A percentile compares a stretch with the other conserved stretches of the same genome.
phyloP scores from a whole-genome alignment of 1,140 invertebrate genomes.

The Bombus confusus region DNA sequence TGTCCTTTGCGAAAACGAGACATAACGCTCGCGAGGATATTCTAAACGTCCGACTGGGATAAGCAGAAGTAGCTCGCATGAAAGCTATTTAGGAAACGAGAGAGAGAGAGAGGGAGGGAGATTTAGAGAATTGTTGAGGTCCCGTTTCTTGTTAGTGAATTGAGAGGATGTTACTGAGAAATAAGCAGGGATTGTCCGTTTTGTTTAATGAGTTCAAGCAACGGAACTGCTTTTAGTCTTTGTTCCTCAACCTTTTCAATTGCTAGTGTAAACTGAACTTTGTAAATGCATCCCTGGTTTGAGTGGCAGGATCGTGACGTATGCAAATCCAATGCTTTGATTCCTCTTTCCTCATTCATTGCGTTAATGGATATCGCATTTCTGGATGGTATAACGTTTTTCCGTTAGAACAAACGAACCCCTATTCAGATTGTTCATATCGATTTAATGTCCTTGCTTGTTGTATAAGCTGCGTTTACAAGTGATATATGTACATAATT shows the following conservation, averaged over 20 bases:
- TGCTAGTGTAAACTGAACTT: not conserved
- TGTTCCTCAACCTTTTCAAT: not conserved
- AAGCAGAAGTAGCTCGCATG: not conserved
- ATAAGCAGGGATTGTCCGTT: not conserved
- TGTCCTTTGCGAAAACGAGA: not conserved
- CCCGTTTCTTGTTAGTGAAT: not conserved
- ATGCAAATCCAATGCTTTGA: slow-evolving; percentile 13
- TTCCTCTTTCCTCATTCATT: not conserved
- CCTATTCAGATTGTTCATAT: not conserved
- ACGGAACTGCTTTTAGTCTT: not conserved
- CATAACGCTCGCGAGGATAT: not conserved
- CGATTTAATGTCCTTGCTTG: not conserved
- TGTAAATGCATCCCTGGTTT: not conserved
- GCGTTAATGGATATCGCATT: not conserved
- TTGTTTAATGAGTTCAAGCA: not conserved
- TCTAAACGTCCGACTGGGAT: not conserved
- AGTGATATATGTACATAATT: too few relatives aligned
- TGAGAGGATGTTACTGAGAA: not conserved
- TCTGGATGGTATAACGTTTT: not conserved
- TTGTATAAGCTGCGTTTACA: too few relatives aligned
- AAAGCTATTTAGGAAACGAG: not conserved
- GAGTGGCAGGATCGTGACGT: not conserved
- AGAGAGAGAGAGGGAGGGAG: not conserved
- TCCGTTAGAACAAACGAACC: not conserved
- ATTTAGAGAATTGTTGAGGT: not conserved